Evolutionary conservation across 2,797 vertebrate species (phyloP).

Genomic region (Eleutherodactylus coqui): DNA sequence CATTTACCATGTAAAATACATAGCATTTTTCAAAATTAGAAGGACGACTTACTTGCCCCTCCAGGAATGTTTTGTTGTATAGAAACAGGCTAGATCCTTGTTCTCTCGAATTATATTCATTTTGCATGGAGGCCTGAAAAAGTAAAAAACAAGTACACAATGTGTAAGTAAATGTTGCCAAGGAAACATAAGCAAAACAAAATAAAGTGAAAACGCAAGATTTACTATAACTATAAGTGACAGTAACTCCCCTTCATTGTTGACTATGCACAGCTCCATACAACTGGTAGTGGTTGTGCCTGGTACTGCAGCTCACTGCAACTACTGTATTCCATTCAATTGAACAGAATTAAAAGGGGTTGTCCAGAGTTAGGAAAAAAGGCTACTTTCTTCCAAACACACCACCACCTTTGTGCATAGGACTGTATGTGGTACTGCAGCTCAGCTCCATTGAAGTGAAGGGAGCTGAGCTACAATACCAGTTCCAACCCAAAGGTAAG

Average conservation of each 20-base stretch:
- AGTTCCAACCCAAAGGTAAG: too few species aligned
- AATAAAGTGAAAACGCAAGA: neutral
- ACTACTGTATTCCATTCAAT: neutral
- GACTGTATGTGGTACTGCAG: neutral
- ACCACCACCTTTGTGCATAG: too few species aligned
- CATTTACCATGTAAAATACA: too few species aligned
- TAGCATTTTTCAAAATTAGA: neutral
- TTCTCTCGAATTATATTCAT: constrained; percentile 99
- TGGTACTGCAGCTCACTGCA: neutral
- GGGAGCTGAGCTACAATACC: neutral
- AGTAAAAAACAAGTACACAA: constrained; percentile 63
- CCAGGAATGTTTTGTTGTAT: constrained; percentile 99
- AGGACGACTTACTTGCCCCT: constrained; percentile 91
- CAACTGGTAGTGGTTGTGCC: neutral
- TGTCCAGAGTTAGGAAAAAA: too few species aligned
- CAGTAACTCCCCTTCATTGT: neutral
- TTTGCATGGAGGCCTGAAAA: constrained; percentile 88
- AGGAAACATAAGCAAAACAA: neutral
- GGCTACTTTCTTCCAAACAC: too few species aligned
- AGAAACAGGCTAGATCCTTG: constrained; percentile 99
- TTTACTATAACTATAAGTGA: neutral
- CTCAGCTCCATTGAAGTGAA: neutral
- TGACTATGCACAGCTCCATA: neutral
- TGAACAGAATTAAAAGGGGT: too few species aligned
- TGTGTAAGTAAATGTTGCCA: neutral